These are phyloP conservation scores for Bucco capensis DNA, from an alignment of 2,113 vertebrate genomes.

Conservation along the genomic window DNA sequence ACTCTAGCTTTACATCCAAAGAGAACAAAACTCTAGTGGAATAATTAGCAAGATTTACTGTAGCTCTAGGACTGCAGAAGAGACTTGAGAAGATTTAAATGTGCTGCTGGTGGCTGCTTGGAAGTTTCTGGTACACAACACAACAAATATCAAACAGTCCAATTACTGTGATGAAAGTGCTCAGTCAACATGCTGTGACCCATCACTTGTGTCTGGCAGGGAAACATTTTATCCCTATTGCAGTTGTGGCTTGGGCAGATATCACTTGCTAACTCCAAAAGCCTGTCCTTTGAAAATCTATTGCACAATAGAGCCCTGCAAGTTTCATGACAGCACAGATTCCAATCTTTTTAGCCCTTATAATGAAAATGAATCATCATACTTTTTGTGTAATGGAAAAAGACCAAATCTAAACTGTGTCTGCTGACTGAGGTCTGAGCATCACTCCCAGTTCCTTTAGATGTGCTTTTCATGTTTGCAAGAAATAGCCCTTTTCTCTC, in stretches of 20 bases:
- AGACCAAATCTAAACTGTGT: neutral
- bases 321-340: neutral
- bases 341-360: conserved; percentile 9
- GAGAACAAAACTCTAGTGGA: neutral
- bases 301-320: neutral
- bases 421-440: neutral
- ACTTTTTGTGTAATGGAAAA: neutral
- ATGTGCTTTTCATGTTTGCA: neutral
- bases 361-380: conserved; percentile 24
- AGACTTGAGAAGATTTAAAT: neutral
- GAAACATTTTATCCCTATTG: neutral
- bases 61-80: neutral
- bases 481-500: neutral
- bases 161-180: neutral
- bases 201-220: neutral
- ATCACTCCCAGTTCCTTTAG: neutral
- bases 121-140: neutral
- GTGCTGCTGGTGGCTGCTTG: neutral
- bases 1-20: neutral
- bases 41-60: conserved; percentile 41
- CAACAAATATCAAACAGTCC: neutral
- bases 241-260: neutral
- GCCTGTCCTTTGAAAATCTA: neutral
- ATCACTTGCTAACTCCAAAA: neutral
- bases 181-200: neutral